Evolutionary conservation across 2,888 invertebrate genomes (phyloP), one percentile per base, ranked within the genome.

Genomic region (Seira sanloemensis): DNA sequence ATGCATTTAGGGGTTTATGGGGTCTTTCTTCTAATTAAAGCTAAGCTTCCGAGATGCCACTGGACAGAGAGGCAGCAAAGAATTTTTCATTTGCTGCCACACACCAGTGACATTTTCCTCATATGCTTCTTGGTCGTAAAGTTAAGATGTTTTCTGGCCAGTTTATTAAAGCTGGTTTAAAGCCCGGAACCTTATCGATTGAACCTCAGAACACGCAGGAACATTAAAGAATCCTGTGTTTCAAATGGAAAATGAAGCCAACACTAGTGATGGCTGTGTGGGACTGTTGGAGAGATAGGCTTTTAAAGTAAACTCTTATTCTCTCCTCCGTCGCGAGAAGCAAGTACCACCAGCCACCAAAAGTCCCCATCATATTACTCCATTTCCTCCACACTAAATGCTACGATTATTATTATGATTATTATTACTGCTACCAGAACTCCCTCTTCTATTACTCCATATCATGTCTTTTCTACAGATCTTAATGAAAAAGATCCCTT

Each of bases 401-500:
- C 81, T 81, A 81, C 75, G 81, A 81, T 81, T 81, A 81, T 81
- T 81, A 81, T 75, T 81, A 75, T 76, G 74, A 76, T 71, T 76
- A 81, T 37, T 37, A 37, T 37, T 37, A 37, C 37, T 37, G 37
- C 37, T 37, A 37, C 37, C 37, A 37, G 75, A 37, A 75, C 69
- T 80, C 75, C 27, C 37, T 4, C 37, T 71, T 71, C 75, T 73
- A 80, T 80, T 80, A 74, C 81, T 71, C 69, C 71, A 50, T 75
- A 80, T 80, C 66, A 76, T 65, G 37, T 75, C 74, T 75, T 74
- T 69, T 68, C 46, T 76, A 75, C 69, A 69, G 75, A 81, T 81
- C 81, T 81, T 81, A 81, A 81, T 81, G 81, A 81, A 81, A 81
- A 81, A 81, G 75, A 81, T 76, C 69, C 25, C 75, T 75, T 81